Evolutionary conservation across 37 sponge, comb jelly and placozoan genomes (phyloP), one percentile per base, ranked within the genome.

Genomic region (Halichondria panicea): DNA sequence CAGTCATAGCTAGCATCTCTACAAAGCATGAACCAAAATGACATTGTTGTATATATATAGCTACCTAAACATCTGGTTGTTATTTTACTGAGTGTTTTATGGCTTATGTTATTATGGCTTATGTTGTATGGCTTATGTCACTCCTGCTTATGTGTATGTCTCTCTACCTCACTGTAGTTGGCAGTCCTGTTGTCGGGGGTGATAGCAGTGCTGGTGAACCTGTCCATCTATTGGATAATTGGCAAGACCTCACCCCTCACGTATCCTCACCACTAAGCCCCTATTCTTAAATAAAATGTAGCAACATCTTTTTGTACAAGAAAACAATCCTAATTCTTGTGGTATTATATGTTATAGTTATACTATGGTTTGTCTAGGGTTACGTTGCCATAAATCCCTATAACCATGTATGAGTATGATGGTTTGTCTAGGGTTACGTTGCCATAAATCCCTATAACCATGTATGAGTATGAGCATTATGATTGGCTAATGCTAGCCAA

Each of bases 201-300:
- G 38, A 50, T 91, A 9, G 92, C 92, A 1, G 72, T 91, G 57
- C 39, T 61, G 43, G 92, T 91, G n/a, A 91, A 91, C 63, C 67
- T 91, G 63, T 91, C 92, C 50, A 91, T 91, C 25, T 91, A 78
- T 57, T 86, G 75, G 81, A 77, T 91, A 43, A 86, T 91, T 44
- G 92, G 92, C 22, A 91, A 91, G 61, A 91, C 92, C 1, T 91
- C 92, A 13, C 92, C 92, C 31, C 66, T 91, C 15, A 91, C 92
- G 87, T 91, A 86, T 75, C 80, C 71, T 76, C 9, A 55, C 31
- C 25, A 9, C 32, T n/a, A n/a, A n/a, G n/a, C n/a, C n/a, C n/a
- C n/a, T 31, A 13, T 7, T 15, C 13, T 35, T 66, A 8, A 36
- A 31, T 36, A 67, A 35, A n/a, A n/a, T n/a, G n/a, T n/a, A n/a